Base-by-base conservation (phyloP, 2,888 invertebrate species). In the Esperia sulphurella region DNA sequence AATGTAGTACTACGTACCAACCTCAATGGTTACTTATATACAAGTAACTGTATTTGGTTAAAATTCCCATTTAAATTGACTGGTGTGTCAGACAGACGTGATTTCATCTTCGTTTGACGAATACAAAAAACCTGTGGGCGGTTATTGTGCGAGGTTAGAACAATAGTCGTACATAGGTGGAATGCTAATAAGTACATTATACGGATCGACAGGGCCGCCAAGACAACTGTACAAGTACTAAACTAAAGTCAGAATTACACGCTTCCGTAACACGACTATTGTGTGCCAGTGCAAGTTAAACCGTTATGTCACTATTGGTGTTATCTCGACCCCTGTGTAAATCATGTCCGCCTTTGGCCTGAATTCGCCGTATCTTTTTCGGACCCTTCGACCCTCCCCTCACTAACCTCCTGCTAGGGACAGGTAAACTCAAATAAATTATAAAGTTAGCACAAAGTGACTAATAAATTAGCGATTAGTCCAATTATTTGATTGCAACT, bases 141-240 rank as follows among this genome's bases (percentile, higher is more conserved):
- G 76, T 72, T 75, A 80, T 78, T 80, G 79, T 80, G 72, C 79
- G 79, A 76, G 64, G 67, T 72, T 73, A 69, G 68, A 82, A 83
- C 80, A 82, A 82, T 82, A 67, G 79, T 57, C 64, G 57, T 60
- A 70, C 77, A 68, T 63, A 70, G 61, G 63, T 62, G 63, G 85
- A 82, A 84, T 84, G 76, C 73, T 81, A 83, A 85, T 78, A 65
- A 46, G 58, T 55, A 66, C 63, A 59, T 54, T 57, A 56, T 58
- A 63, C 57, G 57, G 59, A 56, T 55, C 58, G 59, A 21, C 63
- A 55, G 51, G 54, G 63, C 56, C 64, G 49, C 45, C 54, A 13
- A 57, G 51, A 43, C 41, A 45, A 43, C 42, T 51, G 51, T 52
- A 55, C 53, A 51, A 49, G 45, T 43, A 45, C 49, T 43, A 54